phyloP scores from a whole-genome alignment of 2,888 invertebrate species.

The Tiliacea citrago region DNA sequence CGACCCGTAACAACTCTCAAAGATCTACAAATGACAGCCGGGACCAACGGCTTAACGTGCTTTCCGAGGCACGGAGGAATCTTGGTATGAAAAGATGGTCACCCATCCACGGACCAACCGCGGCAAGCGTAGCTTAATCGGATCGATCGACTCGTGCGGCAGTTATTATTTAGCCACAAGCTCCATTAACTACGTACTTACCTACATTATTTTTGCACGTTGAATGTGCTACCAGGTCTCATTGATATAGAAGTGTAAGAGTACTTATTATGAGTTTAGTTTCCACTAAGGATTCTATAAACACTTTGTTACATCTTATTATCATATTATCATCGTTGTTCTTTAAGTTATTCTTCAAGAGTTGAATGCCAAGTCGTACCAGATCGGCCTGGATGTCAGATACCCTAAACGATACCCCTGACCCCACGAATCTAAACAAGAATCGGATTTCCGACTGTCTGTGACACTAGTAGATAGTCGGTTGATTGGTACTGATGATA shows the following conservation, averaged over 20 bases:
- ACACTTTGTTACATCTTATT: neutral
- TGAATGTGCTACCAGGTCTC: neutral
- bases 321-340: neutral
- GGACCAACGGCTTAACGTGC: too few species aligned
- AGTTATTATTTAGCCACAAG: too few species aligned
- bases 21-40: too few species aligned
- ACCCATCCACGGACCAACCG: too few species aligned
- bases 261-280: neutral
- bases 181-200: too few species aligned
- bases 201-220: too few species aligned
- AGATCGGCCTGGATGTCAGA: constrained; percentile 29
- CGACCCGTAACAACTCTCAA: too few species aligned
- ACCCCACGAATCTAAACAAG: constrained; percentile 39
- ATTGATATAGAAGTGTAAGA: neutral
- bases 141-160: too few species aligned
- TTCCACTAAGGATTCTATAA: neutral
- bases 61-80: too few species aligned
- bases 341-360: neutral
- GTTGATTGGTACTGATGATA: constrained; percentile 54
- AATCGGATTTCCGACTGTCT: constrained; percentile 54
- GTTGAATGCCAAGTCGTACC: constrained; percentile 5
- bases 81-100: too few species aligned
- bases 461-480: constrained; percentile 34
- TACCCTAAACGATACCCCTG: constrained; percentile 32
- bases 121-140: too few species aligned